A percentile compares a stretch with the other conserved stretches of the same genome.
Conservation (phyloP, 1,140 invertebrate genomes). For the Drosophila watanabei region DNA sequence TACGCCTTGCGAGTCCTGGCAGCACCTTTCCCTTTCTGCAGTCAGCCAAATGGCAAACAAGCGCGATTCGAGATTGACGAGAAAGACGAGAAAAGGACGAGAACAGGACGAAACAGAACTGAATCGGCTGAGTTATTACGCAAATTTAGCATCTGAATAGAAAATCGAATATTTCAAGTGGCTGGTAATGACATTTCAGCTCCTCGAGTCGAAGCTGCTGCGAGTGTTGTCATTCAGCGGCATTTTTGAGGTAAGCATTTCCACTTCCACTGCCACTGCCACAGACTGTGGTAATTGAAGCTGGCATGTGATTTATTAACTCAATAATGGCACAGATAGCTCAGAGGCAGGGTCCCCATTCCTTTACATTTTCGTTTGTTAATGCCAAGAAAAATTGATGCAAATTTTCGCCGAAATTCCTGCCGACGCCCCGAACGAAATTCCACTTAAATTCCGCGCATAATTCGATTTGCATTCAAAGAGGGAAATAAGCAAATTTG, state of each 20-base stretch:
- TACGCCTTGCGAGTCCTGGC: conserved; percentile 12
- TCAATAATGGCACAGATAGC: conserved; percentile 67
- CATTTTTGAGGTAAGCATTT: conserved; percentile 64
- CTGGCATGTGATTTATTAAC: conserved; percentile 77
- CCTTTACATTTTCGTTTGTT: conserved; percentile 28
- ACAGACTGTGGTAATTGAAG: conserved; percentile 59
- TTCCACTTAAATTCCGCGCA: conserved; percentile 72
- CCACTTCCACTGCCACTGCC: conserved; percentile 8
- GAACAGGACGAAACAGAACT: conserved; percentile 5
- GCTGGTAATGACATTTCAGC: conserved; percentile 72
- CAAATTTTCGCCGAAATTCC: conserved; percentile 59
- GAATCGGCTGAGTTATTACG: conserved; percentile 61
- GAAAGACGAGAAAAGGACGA: conserved; percentile 20
- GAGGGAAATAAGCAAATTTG: conserved; percentile 50
- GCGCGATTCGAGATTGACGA: conserved; percentile 38
- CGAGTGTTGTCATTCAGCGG: conserved; percentile 34
- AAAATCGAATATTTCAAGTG: conserved; percentile 78
- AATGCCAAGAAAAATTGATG: conserved; percentile 73
- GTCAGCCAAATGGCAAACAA: conserved; percentile 63
- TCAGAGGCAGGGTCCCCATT: not conserved
- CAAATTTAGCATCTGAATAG: conserved; percentile 77
- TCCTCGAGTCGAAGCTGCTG: conserved; percentile 28
- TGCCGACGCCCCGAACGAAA: conserved; percentile 24
- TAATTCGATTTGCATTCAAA: conserved; percentile 69
- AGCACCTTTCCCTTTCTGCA: conserved; percentile 17